Conservation (phyloP, 2,888 invertebrate species). For the Tuta absoluta region DNA sequence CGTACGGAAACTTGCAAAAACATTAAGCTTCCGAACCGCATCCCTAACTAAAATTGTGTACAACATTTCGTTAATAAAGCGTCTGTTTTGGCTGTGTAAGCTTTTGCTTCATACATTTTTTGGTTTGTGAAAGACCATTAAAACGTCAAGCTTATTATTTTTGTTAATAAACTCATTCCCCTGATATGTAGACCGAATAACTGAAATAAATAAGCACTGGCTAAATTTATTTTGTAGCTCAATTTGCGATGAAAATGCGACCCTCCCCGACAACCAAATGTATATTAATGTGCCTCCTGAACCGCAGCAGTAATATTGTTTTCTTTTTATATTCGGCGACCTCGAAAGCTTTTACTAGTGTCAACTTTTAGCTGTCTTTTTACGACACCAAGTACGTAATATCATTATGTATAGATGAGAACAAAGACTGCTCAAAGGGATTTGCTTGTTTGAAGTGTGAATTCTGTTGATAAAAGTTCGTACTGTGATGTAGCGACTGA, state of each 20-base stretch:
- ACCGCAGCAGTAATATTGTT: slow-evolving; percentile 72
- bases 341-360: slow-evolving; percentile 71
- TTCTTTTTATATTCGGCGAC: slow-evolving; percentile 68
- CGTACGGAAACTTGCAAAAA: slow-evolving; percentile 63
- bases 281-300: slow-evolving; percentile 74
- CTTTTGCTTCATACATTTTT: slow-evolving; percentile 17
- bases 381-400: slow-evolving; percentile 55
- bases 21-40: slow-evolving; percentile 51
- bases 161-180: slow-evolving; percentile 23
- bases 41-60: slow-evolving; percentile 17
- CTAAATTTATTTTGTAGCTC: slow-evolving; percentile 64
- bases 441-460: slow-evolving; percentile 22
- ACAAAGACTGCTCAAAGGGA: slow-evolving; percentile 29
- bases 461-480: slow-evolving; percentile 26
- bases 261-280: slow-evolving; percentile 64
- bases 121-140: slow-evolving; percentile 13
- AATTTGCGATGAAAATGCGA: slow-evolving; percentile 68
- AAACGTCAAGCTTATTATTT: slow-evolving; percentile 19
- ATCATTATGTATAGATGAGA: slow-evolving; percentile 31
- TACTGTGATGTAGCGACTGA: slow-evolving; percentile 39
- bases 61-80: slow-evolving; percentile 18
- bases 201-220: slow-evolving; percentile 44
- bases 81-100: slow-evolving; percentile 13
- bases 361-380: slow-evolving; percentile 68
- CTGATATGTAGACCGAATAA: slow-evolving; percentile 38